Conservation (phyloP, 1,140 invertebrate species). For the Lanistes nyassanus region DNA sequence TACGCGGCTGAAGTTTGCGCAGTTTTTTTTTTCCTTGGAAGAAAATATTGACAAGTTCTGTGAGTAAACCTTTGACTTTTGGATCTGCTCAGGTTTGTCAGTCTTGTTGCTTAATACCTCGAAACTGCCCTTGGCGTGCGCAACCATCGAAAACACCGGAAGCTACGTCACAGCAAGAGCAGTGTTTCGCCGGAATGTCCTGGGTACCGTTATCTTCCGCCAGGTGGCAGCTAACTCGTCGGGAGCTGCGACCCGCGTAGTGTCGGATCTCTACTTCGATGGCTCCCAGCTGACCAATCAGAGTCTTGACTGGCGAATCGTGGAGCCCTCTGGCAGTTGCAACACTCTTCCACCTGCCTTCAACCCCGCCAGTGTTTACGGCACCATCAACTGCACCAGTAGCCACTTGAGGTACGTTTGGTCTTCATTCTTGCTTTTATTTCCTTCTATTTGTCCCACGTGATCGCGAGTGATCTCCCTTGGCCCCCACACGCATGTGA, state of each 20-base stretch:
- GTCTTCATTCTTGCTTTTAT: background rate
- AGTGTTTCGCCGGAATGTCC: conserved; percentile 79
- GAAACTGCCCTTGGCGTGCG: conserved; percentile 29
- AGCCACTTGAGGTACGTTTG: conserved; percentile 23
- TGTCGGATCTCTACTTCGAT: conserved; percentile 73
- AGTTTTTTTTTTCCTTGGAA: background rate
- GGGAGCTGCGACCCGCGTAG: conserved; percentile 75
- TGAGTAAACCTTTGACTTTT: background rate
- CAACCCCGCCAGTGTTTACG: conserved; percentile 45
- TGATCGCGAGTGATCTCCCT: background rate
- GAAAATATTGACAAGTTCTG: background rate
- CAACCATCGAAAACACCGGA: conserved; percentile 39
- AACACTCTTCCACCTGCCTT: conserved; percentile 35
- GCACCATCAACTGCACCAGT: conserved; percentile 55
- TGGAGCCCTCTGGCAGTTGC: conserved; percentile 25
- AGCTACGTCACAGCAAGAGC: conserved; percentile 83
- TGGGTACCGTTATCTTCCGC: conserved; percentile 84
- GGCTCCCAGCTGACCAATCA: conserved; percentile 29
- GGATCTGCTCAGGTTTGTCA: background rate
- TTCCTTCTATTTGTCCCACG: background rate
- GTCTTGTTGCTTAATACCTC: background rate
- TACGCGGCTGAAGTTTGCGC: background rate
- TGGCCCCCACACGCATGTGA: background rate
- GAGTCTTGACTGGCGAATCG: conserved; percentile 30
- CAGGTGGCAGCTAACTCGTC: conserved; percentile 59